Percentiles rank a stretch among this genome's conserved stretches.
These are phyloP conservation scores for Gryllus longicercus DNA, from an alignment of 2,888 invertebrate species.

Conservation along the genomic window DNA sequence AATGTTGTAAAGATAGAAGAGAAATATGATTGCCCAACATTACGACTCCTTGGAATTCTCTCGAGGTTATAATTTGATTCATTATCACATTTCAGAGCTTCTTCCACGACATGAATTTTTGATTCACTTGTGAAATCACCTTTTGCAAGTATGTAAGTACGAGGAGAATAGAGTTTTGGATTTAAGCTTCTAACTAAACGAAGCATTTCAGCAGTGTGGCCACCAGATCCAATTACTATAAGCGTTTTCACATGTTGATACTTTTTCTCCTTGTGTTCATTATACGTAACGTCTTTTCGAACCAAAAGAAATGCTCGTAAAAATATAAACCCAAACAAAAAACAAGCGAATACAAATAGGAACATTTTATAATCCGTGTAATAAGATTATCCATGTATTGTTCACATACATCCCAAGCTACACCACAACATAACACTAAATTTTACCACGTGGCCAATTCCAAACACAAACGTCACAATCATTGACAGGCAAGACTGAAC, in stretches of 20 bases:
- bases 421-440: too few relatives aligned
- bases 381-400: too few relatives aligned
- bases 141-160: conserved; percentile 73
- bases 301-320: neutral
- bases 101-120: conserved; percentile 56
- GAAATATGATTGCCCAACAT: conserved; percentile 81
- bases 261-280: too few relatives aligned
- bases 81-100: conserved; percentile 47
- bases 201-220: conserved; percentile 94
- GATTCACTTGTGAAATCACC: conserved; percentile 71
- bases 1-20: conserved; percentile 76
- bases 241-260: conserved; percentile 47
- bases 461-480: too few relatives aligned
- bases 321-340: too few relatives aligned
- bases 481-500: too few relatives aligned
- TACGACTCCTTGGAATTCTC: conserved; percentile 76
- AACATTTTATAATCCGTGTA: too few relatives aligned
- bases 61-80: conserved; percentile 50
- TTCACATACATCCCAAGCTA: too few relatives aligned
- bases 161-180: conserved; percentile 62
- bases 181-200: conserved; percentile 64
- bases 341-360: too few relatives aligned
- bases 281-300: neutral
- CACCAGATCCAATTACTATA: conserved; percentile 75
- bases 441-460: too few relatives aligned